Conservation (phyloP, 2,888 invertebrate species). For the Mactromeris polynyma region DNA sequence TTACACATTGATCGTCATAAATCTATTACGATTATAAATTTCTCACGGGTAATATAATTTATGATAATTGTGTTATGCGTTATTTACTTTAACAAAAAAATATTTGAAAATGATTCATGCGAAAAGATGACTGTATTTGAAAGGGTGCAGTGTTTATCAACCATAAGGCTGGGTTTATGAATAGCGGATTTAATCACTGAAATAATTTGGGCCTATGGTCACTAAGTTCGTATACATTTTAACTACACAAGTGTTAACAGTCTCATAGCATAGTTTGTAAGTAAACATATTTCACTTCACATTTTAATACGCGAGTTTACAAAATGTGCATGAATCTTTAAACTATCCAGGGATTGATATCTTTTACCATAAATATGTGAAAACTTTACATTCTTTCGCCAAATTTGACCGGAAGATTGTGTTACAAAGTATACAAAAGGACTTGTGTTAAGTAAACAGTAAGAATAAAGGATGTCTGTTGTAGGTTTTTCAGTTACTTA, state of each 20-base stretch:
- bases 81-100: not conserved
- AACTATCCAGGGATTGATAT: too few species aligned
- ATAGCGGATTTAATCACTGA: not conserved
- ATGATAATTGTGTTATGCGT: not conserved
- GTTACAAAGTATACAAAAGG: not conserved
- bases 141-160: not conserved
- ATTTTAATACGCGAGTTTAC: not conserved
- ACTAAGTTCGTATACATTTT: not conserved
- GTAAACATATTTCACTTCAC: not conserved
- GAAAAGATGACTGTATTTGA: not conserved
- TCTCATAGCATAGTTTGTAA: not conserved
- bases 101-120: conserved; percentile 8
- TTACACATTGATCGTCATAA: not conserved
- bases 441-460: not conserved
- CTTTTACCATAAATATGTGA: too few species aligned
- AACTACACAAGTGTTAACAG: too few species aligned
- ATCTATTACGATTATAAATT: not conserved
- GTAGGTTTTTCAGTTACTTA: not conserved
- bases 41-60: not conserved
- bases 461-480: not conserved
- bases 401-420: not conserved
- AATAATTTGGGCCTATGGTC: not conserved
- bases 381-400: not conserved
- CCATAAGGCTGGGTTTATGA: not conserved
- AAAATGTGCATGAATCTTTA: not conserved